Base-by-base conservation (phyloP, 2,113 vertebrate species). In the Porphyrio hochstetteri region DNA sequence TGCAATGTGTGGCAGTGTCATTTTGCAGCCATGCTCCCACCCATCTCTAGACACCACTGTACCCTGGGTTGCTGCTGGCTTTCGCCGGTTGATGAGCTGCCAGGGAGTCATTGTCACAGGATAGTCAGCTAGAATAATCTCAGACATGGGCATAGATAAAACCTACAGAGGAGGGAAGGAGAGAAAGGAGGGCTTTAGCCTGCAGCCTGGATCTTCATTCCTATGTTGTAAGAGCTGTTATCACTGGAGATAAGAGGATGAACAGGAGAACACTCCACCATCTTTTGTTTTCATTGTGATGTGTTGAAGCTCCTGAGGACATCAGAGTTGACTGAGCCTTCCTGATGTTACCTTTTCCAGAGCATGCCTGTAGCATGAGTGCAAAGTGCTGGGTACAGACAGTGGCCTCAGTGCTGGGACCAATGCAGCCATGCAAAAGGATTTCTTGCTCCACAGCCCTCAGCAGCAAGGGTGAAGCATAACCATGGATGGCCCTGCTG, bases 231-330 rank as follows among this genome's bases (percentile, higher is more conserved):
- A 86, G 64, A 53, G 13, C 7, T 91, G 42, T 90, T 86, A 81
- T 67, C 68, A 36, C 59, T n/a, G 17, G 71, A 93, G 91, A 90
- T 74, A 74, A 91, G 40, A 79, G 44, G 21, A 50, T 77, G 69
- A 77, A 56, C 35, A 56, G 77, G 52, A 61, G 29, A 85, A 82
- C 11, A 6, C 13, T 56, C 13, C 29, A 29, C 17, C 16, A 27
- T 18, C 56, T 90, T 94, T 78, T 82, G 55, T 82, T 94, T 81
- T 36, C 46, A 63, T 46, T 67, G n/a, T 84, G 48, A 36, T 71
- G 57, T 61, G 56, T 11, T 76, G 78, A 89, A 35, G 20, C 29
- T 91, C 83, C 68, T 59, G 42, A 92, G 40, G 31, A 50, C 60
- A 53, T 11, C 28, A 23, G 50, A 81, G 53, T 33, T 52, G 57